Base-by-base conservation (phyloP, 1,140 invertebrate genomes). In the Trissolcus basalis region DNA sequence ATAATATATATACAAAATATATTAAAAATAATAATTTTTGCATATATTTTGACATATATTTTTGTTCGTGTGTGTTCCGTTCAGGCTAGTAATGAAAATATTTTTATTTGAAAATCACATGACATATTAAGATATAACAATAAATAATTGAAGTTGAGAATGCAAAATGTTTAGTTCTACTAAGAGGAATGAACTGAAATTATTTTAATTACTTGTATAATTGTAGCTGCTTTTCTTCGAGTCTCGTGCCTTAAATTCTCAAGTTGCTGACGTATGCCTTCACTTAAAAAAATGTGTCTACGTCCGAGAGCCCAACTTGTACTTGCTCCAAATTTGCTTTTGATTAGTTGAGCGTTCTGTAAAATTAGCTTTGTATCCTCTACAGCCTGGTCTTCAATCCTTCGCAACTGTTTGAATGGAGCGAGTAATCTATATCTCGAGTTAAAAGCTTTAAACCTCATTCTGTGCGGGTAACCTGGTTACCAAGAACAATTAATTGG, bases 371-470 rank as follows among this genome's bases (percentile, higher is more conserved):
- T 91, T 56, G 94, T 95, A 80, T 96, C 94, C 79, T 96, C 94
- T 9, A 92, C 90, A 0, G 93, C 92, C 82, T 94, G 94, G 55
- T 96, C 94, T 80, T 96, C 95, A n/a, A 90, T 90, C 6, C 94
- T 89, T 12, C 93, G 90, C 10, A 96, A 82, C 67, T 93, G 91
- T 47, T 92, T 91, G 82, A 94, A 95, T 32, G 94, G 93, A 4
- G 93, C 95, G 35, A 97, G 89, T 72, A 96, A 90, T 64, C 93
- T 90, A 86, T 98, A 98, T 15, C 96, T 90, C 0, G 92, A 90
- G 83, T 95, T 95, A 87, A 98, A 98, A n/a, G 95, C 95, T 85
- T 96, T 96, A 86, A 97, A 98, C 19, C 96, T 91, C 95, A 98
- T 97, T 72, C 97, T 91, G 87, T 98, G 96, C 5, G 96, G 96